Percentiles rank a stretch among this genome's conserved stretches.
Evolutionary conservation across 2,888 invertebrate species (phyloP).

Genomic region (Seladonia tumulorum): DNA sequence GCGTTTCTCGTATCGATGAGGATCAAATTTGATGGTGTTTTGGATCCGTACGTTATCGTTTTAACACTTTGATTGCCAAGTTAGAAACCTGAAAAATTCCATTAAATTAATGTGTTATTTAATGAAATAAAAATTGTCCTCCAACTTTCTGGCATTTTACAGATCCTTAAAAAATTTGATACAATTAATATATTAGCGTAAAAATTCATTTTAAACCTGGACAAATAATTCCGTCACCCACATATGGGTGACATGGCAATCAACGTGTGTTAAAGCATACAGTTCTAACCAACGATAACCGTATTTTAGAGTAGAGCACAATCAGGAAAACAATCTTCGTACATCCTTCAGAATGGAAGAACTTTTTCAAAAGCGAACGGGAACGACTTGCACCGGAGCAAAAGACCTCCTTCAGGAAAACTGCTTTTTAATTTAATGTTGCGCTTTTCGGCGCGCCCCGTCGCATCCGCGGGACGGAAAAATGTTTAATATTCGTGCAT

Average conservation of each 20-base stretch:
- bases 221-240: no score
- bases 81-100: no score
- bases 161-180: no score
- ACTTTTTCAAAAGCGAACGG: no score
- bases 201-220: no score
- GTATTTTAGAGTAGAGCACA: background rate
- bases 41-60: background rate
- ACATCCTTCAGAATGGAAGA: background rate
- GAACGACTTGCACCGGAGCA: background rate
- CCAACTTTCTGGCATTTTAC: no score
- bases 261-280: background rate
- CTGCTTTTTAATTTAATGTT: background rate
- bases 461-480: background rate
- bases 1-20: background rate
- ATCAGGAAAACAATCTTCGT: no score
- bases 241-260: no score
- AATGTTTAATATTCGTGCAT: conserved; percentile 1
- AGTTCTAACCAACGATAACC: background rate
- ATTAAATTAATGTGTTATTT: no score
- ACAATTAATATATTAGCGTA: no score
- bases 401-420: background rate
- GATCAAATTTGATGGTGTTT: background rate
- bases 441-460: background rate
- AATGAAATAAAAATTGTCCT: no score
- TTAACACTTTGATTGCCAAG: no score